A percentile compares a stretch with the other conserved stretches of the same genome.
These are phyloP conservation scores for Epiblema foenella DNA, from an alignment of 2,888 invertebrate genomes.

Conservation along the genomic window DNA sequence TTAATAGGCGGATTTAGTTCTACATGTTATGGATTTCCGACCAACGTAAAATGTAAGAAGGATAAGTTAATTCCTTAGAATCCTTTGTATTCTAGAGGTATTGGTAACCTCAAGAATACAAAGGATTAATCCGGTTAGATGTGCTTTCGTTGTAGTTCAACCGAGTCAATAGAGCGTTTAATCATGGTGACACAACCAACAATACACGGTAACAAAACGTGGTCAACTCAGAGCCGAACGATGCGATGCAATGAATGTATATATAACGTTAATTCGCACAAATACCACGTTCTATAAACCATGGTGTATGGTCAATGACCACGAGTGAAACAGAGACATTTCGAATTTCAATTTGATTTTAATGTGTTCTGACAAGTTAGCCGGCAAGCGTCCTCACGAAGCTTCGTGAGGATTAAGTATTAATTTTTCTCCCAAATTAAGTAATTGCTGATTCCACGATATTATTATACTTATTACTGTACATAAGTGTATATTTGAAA, in stretches of 20 bases:
- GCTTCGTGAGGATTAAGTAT: too few species aligned
- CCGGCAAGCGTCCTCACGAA: too few species aligned
- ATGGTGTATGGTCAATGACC: slow-evolving; percentile 17
- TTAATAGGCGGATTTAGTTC: too few species aligned
- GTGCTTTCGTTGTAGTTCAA: background rate
- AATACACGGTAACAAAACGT: background rate
- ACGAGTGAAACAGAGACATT: background rate
- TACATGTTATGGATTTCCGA: too few species aligned
- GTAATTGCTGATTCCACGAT: too few species aligned
- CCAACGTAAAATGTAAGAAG: too few species aligned
- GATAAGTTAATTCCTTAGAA: too few species aligned
- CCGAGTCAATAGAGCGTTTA: background rate
- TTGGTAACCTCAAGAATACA: background rate
- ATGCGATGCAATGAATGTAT: background rate
- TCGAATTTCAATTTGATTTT: background rate
- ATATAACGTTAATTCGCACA: background rate
- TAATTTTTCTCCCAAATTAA: too few species aligned
- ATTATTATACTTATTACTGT: too few species aligned
- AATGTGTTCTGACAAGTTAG: too few species aligned
- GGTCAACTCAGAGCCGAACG: background rate
- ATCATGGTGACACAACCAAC: background rate
- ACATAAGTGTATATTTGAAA: too few species aligned
- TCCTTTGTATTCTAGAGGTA: too few species aligned
- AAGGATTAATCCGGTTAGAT: background rate
- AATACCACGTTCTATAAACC: slow-evolving; percentile 8